Evolutionary conservation across 2,113 vertebrate genomes (phyloP).

Genomic region (Pachycephala philippinensis): DNA sequence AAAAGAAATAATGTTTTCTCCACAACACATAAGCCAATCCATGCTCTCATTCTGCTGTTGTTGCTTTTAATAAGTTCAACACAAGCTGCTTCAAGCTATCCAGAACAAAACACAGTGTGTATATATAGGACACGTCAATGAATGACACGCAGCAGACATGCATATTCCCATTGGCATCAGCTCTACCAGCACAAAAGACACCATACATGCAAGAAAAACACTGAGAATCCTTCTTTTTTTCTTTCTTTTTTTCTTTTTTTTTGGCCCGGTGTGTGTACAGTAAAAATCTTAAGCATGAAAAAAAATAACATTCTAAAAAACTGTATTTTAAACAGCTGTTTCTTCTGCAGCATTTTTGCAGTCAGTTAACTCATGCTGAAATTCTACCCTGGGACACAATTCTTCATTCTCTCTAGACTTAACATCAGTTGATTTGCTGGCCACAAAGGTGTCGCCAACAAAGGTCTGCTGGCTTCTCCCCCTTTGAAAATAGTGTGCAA

Average conservation of each 20-base stretch:
- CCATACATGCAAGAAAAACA: neutral
- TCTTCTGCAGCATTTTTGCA: neutral
- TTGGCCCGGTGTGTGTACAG: rapidly evolving
- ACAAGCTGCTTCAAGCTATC: slow-evolving; percentile 38
- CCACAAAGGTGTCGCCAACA: neutral
- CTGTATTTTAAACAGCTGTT: neutral
- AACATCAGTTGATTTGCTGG: neutral
- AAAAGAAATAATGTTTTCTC: neutral
- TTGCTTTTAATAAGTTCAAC: neutral
- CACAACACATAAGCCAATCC: neutral
- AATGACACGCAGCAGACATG: neutral
- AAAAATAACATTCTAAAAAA: neutral
- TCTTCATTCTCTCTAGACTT: neutral
- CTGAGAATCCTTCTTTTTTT: neutral
- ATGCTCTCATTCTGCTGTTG: slow-evolving; percentile 20
- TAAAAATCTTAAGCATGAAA: neutral
- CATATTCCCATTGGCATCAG: neutral
- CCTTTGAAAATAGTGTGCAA: neutral
- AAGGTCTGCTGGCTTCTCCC: neutral
- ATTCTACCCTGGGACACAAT: neutral
- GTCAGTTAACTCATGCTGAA: neutral
- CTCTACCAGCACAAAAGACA: neutral
- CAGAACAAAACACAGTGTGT: neutral
- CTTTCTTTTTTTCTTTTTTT: neutral
- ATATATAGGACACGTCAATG: slow-evolving; percentile 11